Base-by-base conservation (phyloP, 2,113 vertebrate species). In the Vicugna pacos region DNA sequence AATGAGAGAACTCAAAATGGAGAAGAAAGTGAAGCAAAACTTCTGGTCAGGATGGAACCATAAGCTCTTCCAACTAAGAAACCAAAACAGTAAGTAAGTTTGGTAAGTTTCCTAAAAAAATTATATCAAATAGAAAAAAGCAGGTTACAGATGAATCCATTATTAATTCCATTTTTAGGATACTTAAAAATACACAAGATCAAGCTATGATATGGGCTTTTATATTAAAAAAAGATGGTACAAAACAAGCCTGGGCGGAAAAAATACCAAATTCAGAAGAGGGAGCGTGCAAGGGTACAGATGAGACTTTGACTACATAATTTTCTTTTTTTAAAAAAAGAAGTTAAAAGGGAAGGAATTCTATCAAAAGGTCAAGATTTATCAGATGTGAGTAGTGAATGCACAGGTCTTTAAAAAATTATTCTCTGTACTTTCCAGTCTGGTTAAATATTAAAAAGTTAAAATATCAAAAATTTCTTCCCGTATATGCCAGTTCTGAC, bases 1-100 rank as follows among this genome's bases (percentile, higher is more conserved):
- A 92, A 65, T 64, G 11, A 83, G 19, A 48, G 17, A 72, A 83
- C 69, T 76, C 50, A 93, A 76, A 89, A 76, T 22, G 4, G 58
- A 88, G 58, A 65, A 88, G 15, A 52, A 83, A 76, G 69, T 76
- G 65, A 89, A 89, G 32, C 60, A 88, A 95, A 95, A 76, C 35
- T 13, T 86, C 16, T 67, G 20, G 28, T 86, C 81, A 72, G 69
- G 46, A 76, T 16, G 42, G 38, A 58, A 75, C 12, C n/a, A 76
- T 67, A 82, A 42, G 5, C 48, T 95, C n/a, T 73, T 65, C 64
- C 79, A 76, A 94, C 15, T 79, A 91, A 80, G 46, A 95, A 79
- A 16, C 2, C 12, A 46, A 35, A 72, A 79, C 22, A 42, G 13
- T 58, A 75, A 35, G 35, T 35, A 35, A 35, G 35, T 35, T 35